A percentile compares a stretch with the other conserved stretches of the same genome.
Conservation (phyloP, 2,797 vertebrate genomes). For the Potorous gilbertii region DNA sequence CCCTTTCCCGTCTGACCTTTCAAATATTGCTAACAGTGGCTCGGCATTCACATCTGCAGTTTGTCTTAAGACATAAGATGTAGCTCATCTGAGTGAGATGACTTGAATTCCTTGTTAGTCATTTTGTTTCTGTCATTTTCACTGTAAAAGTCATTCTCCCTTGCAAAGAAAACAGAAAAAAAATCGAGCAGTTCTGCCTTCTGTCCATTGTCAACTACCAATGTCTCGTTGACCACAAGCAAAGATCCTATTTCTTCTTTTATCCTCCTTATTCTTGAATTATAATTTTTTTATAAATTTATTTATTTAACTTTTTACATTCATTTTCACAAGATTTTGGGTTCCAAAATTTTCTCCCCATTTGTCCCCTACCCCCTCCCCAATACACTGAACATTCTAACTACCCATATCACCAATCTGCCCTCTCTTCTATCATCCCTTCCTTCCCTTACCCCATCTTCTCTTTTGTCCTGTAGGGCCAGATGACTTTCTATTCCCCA, state of each 20-base stretch:
- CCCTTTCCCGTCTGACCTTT: not conserved
- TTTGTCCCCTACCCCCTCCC: too few relatives aligned
- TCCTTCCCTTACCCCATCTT: too few relatives aligned
- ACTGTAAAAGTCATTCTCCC: not conserved
- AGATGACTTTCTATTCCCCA: too few relatives aligned
- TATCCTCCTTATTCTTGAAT: not conserved
- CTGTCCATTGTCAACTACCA: not conserved
- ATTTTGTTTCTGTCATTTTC: not conserved
- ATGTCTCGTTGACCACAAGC: not conserved
- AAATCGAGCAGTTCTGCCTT: not conserved
- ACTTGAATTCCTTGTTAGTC: not conserved
- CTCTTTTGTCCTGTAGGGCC: too few relatives aligned
- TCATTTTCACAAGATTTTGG: too few relatives aligned
- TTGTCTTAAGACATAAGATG: not conserved
- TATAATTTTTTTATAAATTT: not conserved
- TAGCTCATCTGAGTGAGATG: not conserved
- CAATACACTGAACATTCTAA: too few relatives aligned
- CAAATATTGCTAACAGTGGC: not conserved
- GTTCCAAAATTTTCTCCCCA: too few relatives aligned
- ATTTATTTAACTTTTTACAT: too few relatives aligned
- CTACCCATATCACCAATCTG: too few relatives aligned
- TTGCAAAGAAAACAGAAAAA: not conserved
- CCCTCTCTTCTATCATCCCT: too few relatives aligned
- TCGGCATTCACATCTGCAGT: not conserved
- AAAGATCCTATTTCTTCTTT: not conserved